Evolutionary conservation across 2,888 invertebrate species (phyloP).

Genomic region (Agrotis puta): DNA sequence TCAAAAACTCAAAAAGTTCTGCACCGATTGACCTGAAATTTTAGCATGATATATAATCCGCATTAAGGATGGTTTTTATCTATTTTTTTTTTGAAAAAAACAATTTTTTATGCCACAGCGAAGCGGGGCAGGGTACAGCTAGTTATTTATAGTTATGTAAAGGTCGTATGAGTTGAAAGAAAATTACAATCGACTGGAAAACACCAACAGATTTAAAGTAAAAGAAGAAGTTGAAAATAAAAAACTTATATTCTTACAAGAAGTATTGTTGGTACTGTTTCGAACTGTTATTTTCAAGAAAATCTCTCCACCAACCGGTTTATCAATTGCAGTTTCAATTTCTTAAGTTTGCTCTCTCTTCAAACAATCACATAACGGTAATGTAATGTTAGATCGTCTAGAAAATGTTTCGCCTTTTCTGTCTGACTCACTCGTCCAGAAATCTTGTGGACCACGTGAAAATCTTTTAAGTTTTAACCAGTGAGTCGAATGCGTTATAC

Average conservation of each 20-base stretch:
- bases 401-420: constrained; percentile 50
- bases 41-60: too few species aligned
- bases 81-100: too few species aligned
- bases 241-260: constrained; percentile 64
- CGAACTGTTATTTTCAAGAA: constrained; percentile 49
- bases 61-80: too few species aligned
- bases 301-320: constrained; percentile 45
- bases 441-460: constrained; percentile 15
- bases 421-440: constrained; percentile 22
- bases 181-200: not conserved
- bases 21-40: too few species aligned
- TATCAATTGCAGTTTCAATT: constrained; percentile 60
- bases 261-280: constrained; percentile 63
- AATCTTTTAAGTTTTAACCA: constrained; percentile 20
- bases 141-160: not conserved
- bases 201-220: constrained; percentile 9
- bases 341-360: constrained; percentile 55
- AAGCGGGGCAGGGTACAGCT: too few species aligned
- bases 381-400: constrained; percentile 60
- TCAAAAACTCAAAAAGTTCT: too few species aligned
- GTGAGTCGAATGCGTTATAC: not conserved
- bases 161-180: not conserved
- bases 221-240: constrained; percentile 29
- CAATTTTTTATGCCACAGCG: too few species aligned
- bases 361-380: constrained; percentile 63